Conservation (phyloP, 2,797 vertebrate species). For the Oreortyx pictus region DNA sequence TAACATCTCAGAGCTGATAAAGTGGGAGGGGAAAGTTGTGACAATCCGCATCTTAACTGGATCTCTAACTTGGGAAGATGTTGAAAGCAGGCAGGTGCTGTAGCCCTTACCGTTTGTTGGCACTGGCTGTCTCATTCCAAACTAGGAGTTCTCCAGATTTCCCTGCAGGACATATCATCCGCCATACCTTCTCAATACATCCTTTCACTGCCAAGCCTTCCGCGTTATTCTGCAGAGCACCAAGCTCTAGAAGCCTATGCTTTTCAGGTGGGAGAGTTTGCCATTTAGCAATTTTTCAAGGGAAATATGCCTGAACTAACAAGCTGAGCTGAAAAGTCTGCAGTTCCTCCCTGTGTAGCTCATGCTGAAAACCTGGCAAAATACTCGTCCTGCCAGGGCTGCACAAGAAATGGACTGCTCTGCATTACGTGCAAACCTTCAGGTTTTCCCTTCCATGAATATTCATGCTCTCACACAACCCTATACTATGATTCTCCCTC, state of each 20-base stretch:
- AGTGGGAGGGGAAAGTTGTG: background rate
- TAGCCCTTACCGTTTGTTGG: background rate
- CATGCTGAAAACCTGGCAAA: background rate
- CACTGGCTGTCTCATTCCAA: background rate
- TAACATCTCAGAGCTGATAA: background rate
- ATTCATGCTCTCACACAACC: background rate
- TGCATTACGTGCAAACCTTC: background rate
- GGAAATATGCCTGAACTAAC: background rate
- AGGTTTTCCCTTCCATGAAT: background rate
- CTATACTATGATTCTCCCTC: background rate
- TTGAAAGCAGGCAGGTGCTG: background rate
- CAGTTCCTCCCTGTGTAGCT: background rate
- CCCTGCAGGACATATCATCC: background rate
- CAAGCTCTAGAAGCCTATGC: background rate
- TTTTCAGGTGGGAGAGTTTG: background rate
- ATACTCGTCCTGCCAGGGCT: background rate
- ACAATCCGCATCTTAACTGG: background rate
- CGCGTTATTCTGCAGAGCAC: background rate
- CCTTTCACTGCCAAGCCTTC: background rate
- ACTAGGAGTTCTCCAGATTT: background rate
- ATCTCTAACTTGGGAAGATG: background rate
- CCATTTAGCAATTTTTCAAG: background rate
- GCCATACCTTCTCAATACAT: background rate
- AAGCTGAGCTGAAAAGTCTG: background rate
- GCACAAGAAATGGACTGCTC: background rate